Base-by-base conservation (phyloP, 2,888 invertebrate species). In the Agriotes lineatus region DNA sequence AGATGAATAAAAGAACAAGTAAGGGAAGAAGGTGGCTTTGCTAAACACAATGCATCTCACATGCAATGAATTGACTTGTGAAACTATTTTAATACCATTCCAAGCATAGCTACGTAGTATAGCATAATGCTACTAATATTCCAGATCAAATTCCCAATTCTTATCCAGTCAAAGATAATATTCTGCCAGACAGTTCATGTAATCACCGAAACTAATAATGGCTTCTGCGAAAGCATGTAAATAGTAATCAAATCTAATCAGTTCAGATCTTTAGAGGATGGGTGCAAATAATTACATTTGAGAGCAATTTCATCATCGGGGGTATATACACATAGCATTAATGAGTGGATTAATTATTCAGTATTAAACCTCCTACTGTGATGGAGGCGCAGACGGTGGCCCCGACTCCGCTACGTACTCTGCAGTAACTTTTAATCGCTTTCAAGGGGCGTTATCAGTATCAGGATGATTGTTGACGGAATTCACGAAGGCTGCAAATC, bases 341-440 rank as follows among this genome's bases (percentile, higher is more conserved):
- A 60, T 45, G 59, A 48, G 16, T 33, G 19, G 45, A 60, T 48
- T 60, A 60, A 60, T 60, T 60, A 60, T 60, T 44, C 45, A 60
- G 48, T 45, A 60, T 48, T 30, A 48, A 45, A 48, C 33, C 45
- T 48, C 14, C 20, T 60, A 6, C 48, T 58, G 33, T 48, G 35
- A 33, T 16, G 10, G 44, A 59, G 20, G 16, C 9, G 37, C 20
- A 22, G 56, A 22, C 39, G 35, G 39, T 39, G 20, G 39, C 1
- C n/a, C 3, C 12, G 16, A 16, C 16, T n/a, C 7, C 12, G 48
- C 22, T 19, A 6, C 10, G n/a, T n/a, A n/a, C n/a, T 22, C 12
- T 48, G 22, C 19, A 22, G 4, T 48, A 48, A 22, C 22, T 22
- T 48, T 25, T 48, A 48, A 48, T 48, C 19, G 48, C 48, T n/a